Evolutionary conservation across 2,888 invertebrate genomes (phyloP).

Genomic region (Leptinotarsa rubiginosa): DNA sequence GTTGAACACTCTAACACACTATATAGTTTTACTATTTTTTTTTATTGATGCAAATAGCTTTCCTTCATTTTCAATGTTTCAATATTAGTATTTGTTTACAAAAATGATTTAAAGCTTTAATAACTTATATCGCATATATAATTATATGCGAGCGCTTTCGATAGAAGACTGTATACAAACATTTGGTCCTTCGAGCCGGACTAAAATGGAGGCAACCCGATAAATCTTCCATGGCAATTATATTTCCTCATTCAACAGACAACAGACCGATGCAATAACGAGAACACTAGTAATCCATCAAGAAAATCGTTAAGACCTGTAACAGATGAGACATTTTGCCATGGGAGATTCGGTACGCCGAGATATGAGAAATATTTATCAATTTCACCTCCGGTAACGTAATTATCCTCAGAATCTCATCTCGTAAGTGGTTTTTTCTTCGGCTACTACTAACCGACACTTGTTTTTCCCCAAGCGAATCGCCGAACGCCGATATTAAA

Average conservation of each 20-base stretch:
- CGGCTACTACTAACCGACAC: constrained; percentile 33
- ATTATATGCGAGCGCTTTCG: no score
- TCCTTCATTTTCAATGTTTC: no score
- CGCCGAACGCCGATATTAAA: constrained; percentile 16
- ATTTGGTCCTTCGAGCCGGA: background rate
- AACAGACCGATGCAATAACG: background rate
- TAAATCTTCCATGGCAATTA: background rate
- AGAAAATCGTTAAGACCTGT: background rate
- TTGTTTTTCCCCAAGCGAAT: constrained; percentile 29
- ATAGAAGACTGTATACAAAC: background rate
- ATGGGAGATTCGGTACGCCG: background rate
- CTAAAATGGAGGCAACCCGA: background rate
- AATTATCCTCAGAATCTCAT: constrained; percentile 15
- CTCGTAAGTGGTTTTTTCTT: constrained; percentile 15
- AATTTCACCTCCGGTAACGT: constrained; percentile 15
- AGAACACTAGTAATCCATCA: background rate
- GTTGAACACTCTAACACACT: no score
- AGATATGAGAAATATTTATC: background rate
- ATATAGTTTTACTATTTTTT: no score
- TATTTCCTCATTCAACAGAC: background rate
- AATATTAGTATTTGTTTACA: no score
- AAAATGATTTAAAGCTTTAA: no score
- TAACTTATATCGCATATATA: no score
- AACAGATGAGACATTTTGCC: background rate
- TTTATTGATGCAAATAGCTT: no score